Conservation (phyloP, 1,140 invertebrate genomes). For the Heliconius melpomene region DNA sequence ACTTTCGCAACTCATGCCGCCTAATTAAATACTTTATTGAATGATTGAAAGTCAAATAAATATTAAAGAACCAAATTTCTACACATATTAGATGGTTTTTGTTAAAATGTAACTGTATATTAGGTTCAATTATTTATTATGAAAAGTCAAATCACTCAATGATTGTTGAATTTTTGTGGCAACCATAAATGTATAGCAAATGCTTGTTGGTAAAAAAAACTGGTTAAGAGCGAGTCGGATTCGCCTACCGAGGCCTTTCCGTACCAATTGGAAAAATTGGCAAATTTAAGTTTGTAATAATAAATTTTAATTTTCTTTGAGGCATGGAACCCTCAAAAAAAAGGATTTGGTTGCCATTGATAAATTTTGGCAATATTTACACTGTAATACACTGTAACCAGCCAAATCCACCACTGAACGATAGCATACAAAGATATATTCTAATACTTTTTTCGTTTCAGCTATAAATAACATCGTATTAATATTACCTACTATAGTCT, state of each 20-base stretch:
- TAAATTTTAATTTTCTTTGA: no score
- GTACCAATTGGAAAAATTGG: no score
- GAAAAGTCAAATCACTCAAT: slow-evolving; percentile 2
- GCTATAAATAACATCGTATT: background rate
- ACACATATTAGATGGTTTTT: slow-evolving; percentile 2
- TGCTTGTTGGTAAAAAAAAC: no score
- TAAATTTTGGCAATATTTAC: background rate
- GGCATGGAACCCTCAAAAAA: no score
- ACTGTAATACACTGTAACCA: background rate
- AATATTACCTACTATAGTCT: slow-evolving; percentile 5
- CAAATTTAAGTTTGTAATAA: no score
- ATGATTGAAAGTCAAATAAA: slow-evolving; percentile 30
- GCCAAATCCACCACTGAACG: background rate
- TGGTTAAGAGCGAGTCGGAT: no score
- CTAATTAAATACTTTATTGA: slow-evolving; percentile 58
- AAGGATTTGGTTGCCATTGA: no score
- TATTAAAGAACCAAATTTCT: slow-evolving; percentile 19
- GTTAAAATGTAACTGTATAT: slow-evolving; percentile 7
- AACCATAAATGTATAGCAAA: no score
- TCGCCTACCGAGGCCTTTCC: no score
- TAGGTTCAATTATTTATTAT: background rate
- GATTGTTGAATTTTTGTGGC: background rate
- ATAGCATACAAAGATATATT: background rate
- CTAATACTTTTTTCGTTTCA: background rate
- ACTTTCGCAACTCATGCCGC: slow-evolving; percentile 58